Conservation (phyloP, 2,888 invertebrate species). For the Smittia sp. region DNA sequence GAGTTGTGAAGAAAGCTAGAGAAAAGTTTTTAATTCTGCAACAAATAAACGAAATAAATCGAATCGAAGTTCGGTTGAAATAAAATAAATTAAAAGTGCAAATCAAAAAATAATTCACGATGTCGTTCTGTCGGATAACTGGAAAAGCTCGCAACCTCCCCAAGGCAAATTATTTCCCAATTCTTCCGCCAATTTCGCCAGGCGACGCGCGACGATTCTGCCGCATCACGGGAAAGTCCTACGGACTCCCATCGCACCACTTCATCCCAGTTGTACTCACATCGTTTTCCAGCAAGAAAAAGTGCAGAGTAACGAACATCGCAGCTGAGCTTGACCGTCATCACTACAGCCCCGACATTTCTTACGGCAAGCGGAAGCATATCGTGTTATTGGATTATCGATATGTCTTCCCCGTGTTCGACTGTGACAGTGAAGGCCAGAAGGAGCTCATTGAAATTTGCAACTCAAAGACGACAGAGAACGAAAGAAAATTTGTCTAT, state of each 20-base stretch:
- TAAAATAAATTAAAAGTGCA: slow-evolving; percentile 18
- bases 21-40: neutral
- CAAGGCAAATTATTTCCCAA: slow-evolving; percentile 77
- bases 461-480: slow-evolving; percentile 58
- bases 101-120: slow-evolving; percentile 45
- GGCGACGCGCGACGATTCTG: slow-evolving; percentile 79
- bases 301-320: slow-evolving; percentile 65
- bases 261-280: slow-evolving; percentile 73
- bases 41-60: slow-evolving; percentile 9
- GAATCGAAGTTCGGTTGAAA: neutral
- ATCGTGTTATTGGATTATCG: slow-evolving; percentile 66
- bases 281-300: slow-evolving; percentile 54
- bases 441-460: slow-evolving; percentile 62
- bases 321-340: slow-evolving; percentile 62
- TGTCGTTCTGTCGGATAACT: slow-evolving; percentile 79
- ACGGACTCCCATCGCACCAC: slow-evolving; percentile 70
- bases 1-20: neutral
- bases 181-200: slow-evolving; percentile 75
- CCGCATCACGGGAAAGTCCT: slow-evolving; percentile 74
- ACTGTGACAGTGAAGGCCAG: slow-evolving; percentile 66
- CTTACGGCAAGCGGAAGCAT: slow-evolving; percentile 68
- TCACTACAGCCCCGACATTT: slow-evolving; percentile 60
- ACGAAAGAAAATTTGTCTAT: slow-evolving; percentile 66
- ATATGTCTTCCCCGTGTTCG: slow-evolving; percentile 71
- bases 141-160: slow-evolving; percentile 76